Percentiles rank a stretch among this genome's conserved stretches.
Conservation (phyloP, 2,797 vertebrate species). For the Eospalax fontanierii region DNA sequence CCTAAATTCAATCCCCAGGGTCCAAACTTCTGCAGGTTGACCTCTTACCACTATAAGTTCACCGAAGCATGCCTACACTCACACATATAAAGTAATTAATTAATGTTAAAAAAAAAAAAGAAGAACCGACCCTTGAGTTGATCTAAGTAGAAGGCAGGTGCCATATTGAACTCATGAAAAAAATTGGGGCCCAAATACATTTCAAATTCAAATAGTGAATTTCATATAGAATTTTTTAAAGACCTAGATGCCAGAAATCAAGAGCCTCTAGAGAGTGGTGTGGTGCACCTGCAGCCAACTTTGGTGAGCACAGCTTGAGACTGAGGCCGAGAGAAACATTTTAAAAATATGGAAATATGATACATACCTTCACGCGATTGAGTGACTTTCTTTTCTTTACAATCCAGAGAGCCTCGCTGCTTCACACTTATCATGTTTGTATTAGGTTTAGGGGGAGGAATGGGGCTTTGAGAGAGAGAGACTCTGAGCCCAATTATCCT, state of each 20-base stretch:
- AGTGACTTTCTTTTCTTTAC: not conserved
- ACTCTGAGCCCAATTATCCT: too few species aligned
- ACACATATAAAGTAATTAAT: too few species aligned
- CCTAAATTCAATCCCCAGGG: too few species aligned
- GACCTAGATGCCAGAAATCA: too few species aligned
- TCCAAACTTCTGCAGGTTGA: too few species aligned
- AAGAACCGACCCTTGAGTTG: too few species aligned
- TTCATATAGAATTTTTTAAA: not conserved
- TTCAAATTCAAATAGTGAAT: slow-evolving; percentile 18
- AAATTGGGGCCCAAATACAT: not conserved
- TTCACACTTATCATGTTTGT: slow-evolving; percentile 2
- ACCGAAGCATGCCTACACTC: too few species aligned
- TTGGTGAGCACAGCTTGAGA: not conserved
- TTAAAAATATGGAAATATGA: not conserved
- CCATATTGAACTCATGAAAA: slow-evolving; percentile 35
- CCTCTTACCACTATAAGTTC: too few species aligned
- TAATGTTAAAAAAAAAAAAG: too few species aligned
- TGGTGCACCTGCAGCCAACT: not conserved
- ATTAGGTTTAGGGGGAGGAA: too few species aligned
- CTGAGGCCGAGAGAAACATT: not conserved
- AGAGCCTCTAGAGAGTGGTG: too few species aligned
- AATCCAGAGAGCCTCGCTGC: slow-evolving; percentile 11
- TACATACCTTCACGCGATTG: not conserved
- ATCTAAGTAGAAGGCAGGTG: not conserved
- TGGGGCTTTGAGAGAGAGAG: too few species aligned